Base-by-base conservation (phyloP, 2,797 vertebrate genomes). In the Ciconia nigra region DNA sequence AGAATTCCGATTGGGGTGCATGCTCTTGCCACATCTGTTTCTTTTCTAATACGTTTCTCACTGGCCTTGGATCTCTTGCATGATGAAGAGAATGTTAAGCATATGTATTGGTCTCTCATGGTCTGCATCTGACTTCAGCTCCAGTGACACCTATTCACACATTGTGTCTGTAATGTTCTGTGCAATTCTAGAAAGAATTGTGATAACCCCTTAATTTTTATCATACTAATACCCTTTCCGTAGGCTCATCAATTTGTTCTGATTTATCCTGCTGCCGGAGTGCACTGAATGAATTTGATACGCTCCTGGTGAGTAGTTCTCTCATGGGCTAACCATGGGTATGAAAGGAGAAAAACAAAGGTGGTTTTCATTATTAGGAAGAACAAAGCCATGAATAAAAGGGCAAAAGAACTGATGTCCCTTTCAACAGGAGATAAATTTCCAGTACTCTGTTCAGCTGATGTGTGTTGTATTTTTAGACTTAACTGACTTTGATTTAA, bases 1-100 rank as follows among this genome's bases (percentile, higher is more conserved):
- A 82, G 89, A 91, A 78, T 89, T 90, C 69, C 73, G 80, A 89
- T 49, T 79, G 15, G 54, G 11, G 67, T 89, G 71, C 4, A 2
- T 87, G 52, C 66, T 80, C 31, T 66, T 19, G 11, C 90, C 74
- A 72, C 94, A 97, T 97, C 90, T 97, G 84, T 96, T 98, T 98
- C 85, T 97, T 77, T 90, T 94, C 66, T 80, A 88, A 33, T 87
- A 21, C 4, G 3, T 87, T 97, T 94, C 59, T 90, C 29, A 19
- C 17, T 73, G 57, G 61, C 70, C 54, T 95, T 89, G 87, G 54
- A 85, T 78, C 47, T 96, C 37, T 44, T 82, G 71, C 10, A 7
- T 58, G 83, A 74, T 69, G 28, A 67, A 94, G 71, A 46, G 61
- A 61, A 82, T 52, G 54, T 79, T 67, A 71, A 85, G 49, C 29